phyloP scores from a whole-genome alignment of 2,797 vertebrate genomes.

The Cossypha caffra region DNA sequence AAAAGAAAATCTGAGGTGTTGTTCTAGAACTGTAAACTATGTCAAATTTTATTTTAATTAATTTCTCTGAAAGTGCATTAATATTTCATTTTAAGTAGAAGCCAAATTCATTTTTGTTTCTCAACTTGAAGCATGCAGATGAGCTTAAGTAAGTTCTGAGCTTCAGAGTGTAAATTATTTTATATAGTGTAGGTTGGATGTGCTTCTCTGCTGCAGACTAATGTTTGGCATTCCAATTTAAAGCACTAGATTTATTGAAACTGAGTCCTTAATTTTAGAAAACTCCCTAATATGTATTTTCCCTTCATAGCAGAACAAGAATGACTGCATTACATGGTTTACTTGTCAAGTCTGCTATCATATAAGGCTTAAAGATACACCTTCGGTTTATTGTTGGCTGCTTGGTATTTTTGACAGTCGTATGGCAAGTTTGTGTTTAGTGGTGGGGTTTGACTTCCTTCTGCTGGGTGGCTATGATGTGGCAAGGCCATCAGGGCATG shows the following conservation, averaged over 20 bases:
- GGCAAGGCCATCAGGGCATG: background rate
- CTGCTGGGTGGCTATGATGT: background rate
- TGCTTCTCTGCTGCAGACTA: background rate
- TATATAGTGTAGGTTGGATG: background rate
- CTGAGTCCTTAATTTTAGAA: background rate
- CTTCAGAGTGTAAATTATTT: background rate
- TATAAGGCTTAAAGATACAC: background rate
- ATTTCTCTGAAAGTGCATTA: background rate
- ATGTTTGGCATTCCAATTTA: background rate
- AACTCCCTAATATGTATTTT: background rate
- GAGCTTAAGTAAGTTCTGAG: background rate
- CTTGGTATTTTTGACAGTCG: background rate
- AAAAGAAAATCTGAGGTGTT: background rate
- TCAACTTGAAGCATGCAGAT: background rate
- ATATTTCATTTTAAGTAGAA: constrained; percentile 24
- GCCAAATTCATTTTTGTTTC: background rate
- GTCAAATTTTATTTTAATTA: constrained; percentile 29
- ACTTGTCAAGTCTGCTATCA: background rate
- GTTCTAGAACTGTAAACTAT: background rate
- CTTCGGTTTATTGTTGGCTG: background rate
- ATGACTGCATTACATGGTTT: background rate
- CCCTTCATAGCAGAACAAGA: background rate
- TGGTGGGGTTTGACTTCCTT: background rate
- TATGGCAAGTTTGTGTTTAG: background rate
- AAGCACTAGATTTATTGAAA: background rate